Percentiles rank a stretch among this genome's conserved stretches.
Evolutionary conservation across 2,113 vertebrate species (phyloP).

Genomic region (Lophochroa leadbeateri): DNA sequence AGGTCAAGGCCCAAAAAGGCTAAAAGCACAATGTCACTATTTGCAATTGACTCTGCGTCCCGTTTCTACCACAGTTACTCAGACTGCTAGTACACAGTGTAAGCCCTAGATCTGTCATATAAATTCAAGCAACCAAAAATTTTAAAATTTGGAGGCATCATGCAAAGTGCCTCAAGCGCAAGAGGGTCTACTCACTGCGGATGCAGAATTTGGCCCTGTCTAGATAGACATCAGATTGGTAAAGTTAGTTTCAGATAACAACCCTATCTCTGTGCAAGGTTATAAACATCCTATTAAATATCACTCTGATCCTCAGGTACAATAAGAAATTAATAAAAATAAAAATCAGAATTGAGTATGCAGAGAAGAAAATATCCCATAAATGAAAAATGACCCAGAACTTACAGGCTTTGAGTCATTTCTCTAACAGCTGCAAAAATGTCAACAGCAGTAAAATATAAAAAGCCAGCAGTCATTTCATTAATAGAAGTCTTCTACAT

Average conservation of each 20-base stretch:
- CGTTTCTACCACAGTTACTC: background rate
- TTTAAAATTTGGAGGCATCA: background rate
- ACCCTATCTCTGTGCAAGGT: background rate
- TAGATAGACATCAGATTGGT: background rate
- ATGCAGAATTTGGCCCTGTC: background rate
- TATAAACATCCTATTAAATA: conserved; percentile 35
- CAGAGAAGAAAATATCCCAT: background rate
- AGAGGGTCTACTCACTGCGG: background rate
- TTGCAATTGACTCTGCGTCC: background rate
- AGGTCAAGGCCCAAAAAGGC: background rate
- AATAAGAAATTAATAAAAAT: conserved; percentile 50
- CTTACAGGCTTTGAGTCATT: background rate
- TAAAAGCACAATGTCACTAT: background rate
- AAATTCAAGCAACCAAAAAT: background rate
- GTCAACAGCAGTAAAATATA: conserved; percentile 27
- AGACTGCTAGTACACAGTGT: background rate
- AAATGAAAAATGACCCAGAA: conserved; percentile 45
- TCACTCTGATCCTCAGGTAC: background rate
- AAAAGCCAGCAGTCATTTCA: conserved; percentile 35
- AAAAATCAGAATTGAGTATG: conserved; percentile 12
- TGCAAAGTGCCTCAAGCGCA: background rate
- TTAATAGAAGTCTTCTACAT: background rate
- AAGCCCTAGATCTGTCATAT: background rate
- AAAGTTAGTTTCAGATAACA: background rate
- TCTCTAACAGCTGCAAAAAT: conserved; percentile 50